Percentiles rank a stretch among this genome's conserved stretches.
phyloP scores from a whole-genome alignment of 2,888 invertebrate species.

The Drosophila suboccidentalis region DNA sequence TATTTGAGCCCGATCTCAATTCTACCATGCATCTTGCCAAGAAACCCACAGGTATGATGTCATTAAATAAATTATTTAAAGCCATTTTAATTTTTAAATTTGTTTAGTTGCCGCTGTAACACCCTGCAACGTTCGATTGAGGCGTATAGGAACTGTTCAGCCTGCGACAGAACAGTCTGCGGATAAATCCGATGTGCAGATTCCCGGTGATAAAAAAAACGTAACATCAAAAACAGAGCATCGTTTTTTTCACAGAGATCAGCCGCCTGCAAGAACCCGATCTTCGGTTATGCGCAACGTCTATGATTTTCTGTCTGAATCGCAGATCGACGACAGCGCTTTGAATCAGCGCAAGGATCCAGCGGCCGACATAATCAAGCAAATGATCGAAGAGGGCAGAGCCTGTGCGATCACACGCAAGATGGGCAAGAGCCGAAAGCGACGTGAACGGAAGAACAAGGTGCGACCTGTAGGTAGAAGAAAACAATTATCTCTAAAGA shows the following conservation, averaged over 20 bases:
- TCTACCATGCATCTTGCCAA: conserved; percentile 46
- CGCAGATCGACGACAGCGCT: conserved; percentile 76
- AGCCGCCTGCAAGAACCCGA: conserved; percentile 29
- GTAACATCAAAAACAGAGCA: not conserved
- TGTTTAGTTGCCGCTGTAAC: conserved; percentile 3
- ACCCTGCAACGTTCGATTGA: not conserved
- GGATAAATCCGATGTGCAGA: not conserved
- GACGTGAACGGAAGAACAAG: conserved; percentile 35
- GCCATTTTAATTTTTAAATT: too few relatives aligned
- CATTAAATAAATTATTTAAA: too few relatives aligned
- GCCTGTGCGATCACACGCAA: conserved; percentile 87
- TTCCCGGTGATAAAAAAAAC: not conserved
- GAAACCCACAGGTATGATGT: conserved; percentile 18
- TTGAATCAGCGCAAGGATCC: conserved; percentile 63
- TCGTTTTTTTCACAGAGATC: conserved; percentile 66
- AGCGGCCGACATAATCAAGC: conserved; percentile 80
- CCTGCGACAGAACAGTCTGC: not conserved
- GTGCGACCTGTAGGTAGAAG: conserved; percentile 57
- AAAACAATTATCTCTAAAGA: conserved; percentile 49
- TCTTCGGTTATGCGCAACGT: conserved; percentile 64
- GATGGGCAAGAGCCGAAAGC: conserved; percentile 58
- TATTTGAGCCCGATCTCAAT: conserved; percentile 52
- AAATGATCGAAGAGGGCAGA: conserved; percentile 87
- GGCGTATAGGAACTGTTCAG: not conserved
- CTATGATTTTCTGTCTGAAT: conserved; percentile 82